Percentiles rank a stretch among this genome's conserved stretches.
These are phyloP conservation scores for Drosophila mimica DNA, from an alignment of 2,888 invertebrate genomes.

Conservation along the genomic window DNA sequence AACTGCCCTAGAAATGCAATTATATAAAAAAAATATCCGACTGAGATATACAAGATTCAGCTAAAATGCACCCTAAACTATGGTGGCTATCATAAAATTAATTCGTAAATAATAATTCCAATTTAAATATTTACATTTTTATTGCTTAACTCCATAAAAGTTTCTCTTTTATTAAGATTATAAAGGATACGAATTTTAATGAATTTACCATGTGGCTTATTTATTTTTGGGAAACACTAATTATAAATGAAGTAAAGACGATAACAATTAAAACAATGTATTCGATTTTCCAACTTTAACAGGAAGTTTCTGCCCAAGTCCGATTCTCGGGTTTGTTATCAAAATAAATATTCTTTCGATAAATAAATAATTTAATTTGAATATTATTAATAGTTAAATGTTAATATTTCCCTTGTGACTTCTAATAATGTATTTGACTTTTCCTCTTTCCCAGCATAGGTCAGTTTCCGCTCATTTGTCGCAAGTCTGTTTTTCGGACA, in stretches of 20 bases:
- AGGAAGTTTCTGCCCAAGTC: background rate
- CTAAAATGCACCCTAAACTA: background rate
- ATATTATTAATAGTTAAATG: background rate
- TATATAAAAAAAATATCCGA: background rate
- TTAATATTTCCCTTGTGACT: background rate
- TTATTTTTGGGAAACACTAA: background rate
- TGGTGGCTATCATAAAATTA: background rate
- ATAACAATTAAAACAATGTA: background rate
- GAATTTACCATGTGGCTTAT: background rate
- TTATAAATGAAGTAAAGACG: background rate
- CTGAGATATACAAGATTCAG: background rate
- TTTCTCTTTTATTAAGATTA: background rate
- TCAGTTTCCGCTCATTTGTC: constrained; percentile 6
- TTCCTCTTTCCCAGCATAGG: background rate
- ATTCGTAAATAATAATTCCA: background rate
- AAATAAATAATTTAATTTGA: background rate
- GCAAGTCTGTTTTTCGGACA: constrained; percentile 22
- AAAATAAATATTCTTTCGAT: background rate
- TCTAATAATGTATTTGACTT: background rate
- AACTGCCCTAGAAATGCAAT: background rate
- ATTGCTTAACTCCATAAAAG: background rate
- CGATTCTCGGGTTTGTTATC: background rate
- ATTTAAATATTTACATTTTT: background rate
- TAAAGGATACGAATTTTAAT: background rate
- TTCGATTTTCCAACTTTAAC: background rate